Evolutionary conservation across 64 coral and sea anemone species (phyloP).

Genomic region (Montipora cactus): DNA sequence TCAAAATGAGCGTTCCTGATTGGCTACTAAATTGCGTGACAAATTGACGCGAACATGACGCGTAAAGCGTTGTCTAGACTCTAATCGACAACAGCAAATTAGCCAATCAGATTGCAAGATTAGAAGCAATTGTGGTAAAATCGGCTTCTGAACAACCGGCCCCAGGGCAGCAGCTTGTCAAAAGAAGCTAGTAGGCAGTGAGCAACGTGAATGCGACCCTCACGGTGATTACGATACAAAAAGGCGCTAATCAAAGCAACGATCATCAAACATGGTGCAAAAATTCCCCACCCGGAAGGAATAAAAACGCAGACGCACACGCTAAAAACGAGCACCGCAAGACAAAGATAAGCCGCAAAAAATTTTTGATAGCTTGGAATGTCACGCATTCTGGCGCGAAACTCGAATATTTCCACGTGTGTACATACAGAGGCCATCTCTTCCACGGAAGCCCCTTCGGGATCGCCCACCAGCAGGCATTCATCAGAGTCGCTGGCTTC

Average conservation of each 20-base stretch:
- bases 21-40: no score
- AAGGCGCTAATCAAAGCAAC: slow-evolving; percentile 8
- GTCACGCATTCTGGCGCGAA: slow-evolving; percentile 8
- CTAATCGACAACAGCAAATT: no score
- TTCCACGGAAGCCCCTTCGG: slow-evolving; percentile 26
- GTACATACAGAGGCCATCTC: slow-evolving; percentile 45
- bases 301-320: slow-evolving; percentile 40
- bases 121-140: no score
- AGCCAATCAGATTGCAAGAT: no score
- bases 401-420: not conserved
- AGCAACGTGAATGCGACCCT: slow-evolving; percentile 17
- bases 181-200: not conserved
- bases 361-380: slow-evolving; percentile 33
- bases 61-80: no score
- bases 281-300: slow-evolving; percentile 4
- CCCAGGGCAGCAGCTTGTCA: slow-evolving; percentile 34
- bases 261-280: slow-evolving; percentile 18
- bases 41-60: no score
- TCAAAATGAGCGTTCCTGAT: no score
- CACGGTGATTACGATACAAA: slow-evolving; percentile 44
- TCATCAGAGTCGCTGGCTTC: slow-evolving; percentile 40
- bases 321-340: slow-evolving; percentile 22
- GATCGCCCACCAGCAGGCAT: not conserved
- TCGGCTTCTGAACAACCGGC: no score
- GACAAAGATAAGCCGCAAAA: slow-evolving; percentile 17